Conservation (phyloP, 2,888 invertebrate species). For the Pyrrhia umbra region DNA sequence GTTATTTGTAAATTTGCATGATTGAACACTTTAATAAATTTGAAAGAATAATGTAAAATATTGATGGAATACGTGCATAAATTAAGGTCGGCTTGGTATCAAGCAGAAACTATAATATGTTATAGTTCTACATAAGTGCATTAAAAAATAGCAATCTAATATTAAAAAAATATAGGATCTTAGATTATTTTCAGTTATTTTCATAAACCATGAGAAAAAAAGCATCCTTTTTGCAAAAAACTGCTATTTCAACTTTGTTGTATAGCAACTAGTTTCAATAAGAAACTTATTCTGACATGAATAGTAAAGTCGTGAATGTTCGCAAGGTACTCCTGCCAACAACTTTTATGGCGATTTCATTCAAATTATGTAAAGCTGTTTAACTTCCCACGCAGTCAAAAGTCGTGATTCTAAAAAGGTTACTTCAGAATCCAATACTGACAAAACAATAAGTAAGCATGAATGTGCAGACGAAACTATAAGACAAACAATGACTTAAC, state of each 20-base stretch:
- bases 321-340: conserved; percentile 37
- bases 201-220: not conserved
- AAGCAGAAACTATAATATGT: no score
- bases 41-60: not conserved
- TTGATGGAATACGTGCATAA: not conserved
- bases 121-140: no score
- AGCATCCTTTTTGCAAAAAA: not conserved
- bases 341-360: conserved; percentile 52
- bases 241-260: conserved; percentile 16
- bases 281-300: conserved; percentile 38
- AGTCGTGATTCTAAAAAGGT: conserved; percentile 56
- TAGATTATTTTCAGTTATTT: not conserved
- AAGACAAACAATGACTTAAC: not conserved
- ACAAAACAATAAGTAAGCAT: conserved; percentile 3
- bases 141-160: not conserved
- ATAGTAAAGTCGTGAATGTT: conserved; percentile 43
- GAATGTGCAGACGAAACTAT: not conserved
- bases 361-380: conserved; percentile 49
- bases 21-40: conserved; percentile 16
- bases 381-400: conserved; percentile 51
- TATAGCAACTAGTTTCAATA: conserved; percentile 17
- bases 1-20: conserved; percentile 21
- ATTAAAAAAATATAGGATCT: not conserved
- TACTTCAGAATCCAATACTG: conserved; percentile 31
- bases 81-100: not conserved